phyloP scores from a whole-genome alignment of 2,888 invertebrate species.

The Falcaria lacertinaria region DNA sequence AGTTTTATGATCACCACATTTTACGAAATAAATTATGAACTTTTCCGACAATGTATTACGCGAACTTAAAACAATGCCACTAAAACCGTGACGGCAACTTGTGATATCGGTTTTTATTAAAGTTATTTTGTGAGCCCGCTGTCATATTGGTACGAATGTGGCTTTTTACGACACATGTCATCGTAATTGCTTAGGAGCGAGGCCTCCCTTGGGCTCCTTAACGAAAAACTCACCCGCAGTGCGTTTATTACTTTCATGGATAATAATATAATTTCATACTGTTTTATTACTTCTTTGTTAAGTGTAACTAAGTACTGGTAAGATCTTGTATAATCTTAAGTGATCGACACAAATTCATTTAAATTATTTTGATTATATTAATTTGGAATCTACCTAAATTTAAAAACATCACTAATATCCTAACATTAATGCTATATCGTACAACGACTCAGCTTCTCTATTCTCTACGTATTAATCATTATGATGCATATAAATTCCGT shows the following conservation, averaged over 20 bases:
- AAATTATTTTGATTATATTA: too few species aligned
- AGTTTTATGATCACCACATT: too few species aligned
- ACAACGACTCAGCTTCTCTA: too few species aligned
- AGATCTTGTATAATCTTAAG: too few species aligned
- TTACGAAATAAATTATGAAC: not conserved
- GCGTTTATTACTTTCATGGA: conserved; percentile 42
- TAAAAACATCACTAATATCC: too few species aligned
- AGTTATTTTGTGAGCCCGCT: conserved; percentile 44
- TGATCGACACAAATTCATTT: too few species aligned
- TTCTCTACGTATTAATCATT: too few species aligned
- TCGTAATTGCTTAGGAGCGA: conserved; percentile 63
- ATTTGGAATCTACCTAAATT: too few species aligned
- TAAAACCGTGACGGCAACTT: conserved; percentile 20
- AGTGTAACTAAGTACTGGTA: conserved; percentile 10
- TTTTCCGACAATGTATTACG: not conserved
- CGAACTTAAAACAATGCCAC: conserved; percentile 2
- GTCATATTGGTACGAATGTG: conserved; percentile 40
- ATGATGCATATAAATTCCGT: too few species aligned
- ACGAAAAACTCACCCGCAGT: conserved; percentile 29
- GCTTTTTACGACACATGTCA: conserved; percentile 67
- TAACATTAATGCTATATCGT: too few species aligned
- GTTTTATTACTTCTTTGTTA: conserved; percentile 29
- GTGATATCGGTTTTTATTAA: conserved; percentile 37
- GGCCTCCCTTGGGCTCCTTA: conserved; percentile 39
- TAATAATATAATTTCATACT: conserved; percentile 28